Percentiles rank a stretch among this genome's conserved stretches.
Evolutionary conservation across 2,113 vertebrate genomes (phyloP).

Genomic region (Gnathonemus longibarbis): DNA sequence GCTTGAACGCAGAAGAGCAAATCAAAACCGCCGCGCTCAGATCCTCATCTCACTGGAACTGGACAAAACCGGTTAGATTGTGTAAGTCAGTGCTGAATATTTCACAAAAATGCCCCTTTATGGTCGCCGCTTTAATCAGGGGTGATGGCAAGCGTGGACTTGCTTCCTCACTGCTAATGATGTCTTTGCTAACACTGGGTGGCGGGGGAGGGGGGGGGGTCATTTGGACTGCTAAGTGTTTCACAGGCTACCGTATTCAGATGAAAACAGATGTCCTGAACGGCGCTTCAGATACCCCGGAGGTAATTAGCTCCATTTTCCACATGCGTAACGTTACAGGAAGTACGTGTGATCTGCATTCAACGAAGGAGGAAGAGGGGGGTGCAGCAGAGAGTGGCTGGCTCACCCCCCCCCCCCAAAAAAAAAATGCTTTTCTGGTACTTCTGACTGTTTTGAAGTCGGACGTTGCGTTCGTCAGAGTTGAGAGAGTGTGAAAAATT

Average conservation of each 20-base stretch:
- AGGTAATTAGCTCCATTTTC: constrained; percentile 79
- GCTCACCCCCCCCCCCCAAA: constrained; percentile 42
- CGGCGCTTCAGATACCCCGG: constrained; percentile 70
- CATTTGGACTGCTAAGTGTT: neutral
- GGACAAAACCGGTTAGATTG: constrained; percentile 36
- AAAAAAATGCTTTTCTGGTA: constrained; percentile 78
- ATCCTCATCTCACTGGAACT: constrained; percentile 26
- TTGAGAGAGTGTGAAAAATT: constrained; percentile 82
- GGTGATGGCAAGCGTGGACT: constrained; percentile 23
- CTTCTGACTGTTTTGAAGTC: constrained; percentile 89
- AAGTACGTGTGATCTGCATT: constrained; percentile 73
- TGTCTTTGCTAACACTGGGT: constrained; percentile 22
- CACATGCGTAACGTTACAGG: constrained; percentile 31
- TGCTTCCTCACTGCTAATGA: constrained; percentile 18
- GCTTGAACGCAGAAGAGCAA: constrained; percentile 19
- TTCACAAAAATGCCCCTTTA: constrained; percentile 36
- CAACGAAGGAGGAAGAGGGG: constrained; percentile 73
- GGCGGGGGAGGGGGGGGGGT: neutral
- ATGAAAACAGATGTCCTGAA: constrained; percentile 61
- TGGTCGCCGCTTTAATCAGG: constrained; percentile 36
- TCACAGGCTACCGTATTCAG: neutral
- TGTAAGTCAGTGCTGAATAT: constrained; percentile 35
- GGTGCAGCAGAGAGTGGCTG: constrained; percentile 78
- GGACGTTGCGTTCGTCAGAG: constrained; percentile 81
- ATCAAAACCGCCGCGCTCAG: constrained; percentile 20